Base-by-base conservation (phyloP, 2,113 vertebrate genomes). In the Gopherus flavomarginatus region DNA sequence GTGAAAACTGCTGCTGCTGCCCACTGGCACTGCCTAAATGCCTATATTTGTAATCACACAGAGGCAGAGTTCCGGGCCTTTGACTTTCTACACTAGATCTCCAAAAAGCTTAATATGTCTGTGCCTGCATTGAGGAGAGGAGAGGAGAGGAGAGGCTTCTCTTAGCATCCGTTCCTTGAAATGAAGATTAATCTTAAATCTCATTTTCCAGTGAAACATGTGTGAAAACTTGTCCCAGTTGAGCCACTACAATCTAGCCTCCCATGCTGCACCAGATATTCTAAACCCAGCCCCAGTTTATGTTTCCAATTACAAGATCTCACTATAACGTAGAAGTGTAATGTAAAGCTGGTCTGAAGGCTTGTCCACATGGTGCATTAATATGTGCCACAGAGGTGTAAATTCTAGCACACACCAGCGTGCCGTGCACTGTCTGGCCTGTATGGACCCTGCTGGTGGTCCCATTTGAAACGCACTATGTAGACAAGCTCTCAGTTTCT, bases 281-380 rank as follows among this genome's bases (percentile, higher is more conserved):
- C 57, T 86, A 91, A 85, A 86, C 83, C 54, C 52, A 11, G 6
- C 49, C 12, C 54, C 83, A 38, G 79, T 72, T n/a, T 83, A 2
- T 83, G 56, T 91, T 96, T 97, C 72, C 56, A 90, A 35, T 6
- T 90, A 56, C 82, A 90, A 89, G 93, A 92, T 86, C 69, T 81
- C 89, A 77, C 17, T 72, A 11, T 24, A 62, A 5, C 31, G 80
- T 84, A 84, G 12, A 86, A 16, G 88, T 86, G 7, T 80, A 35
- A 89, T 29, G 54, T 86, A 90, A 56, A 52, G 65, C 29, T 83
- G 81, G 31, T 90, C 93, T 95, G 27, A 62, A 29, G 57, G 27
- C 65, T 72, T 72, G 9, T 72, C 19, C 65, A 22, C 65, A 72
- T 38, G 65, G 17, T 72, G 9, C n/a, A 10, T 72, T 38, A 72